Percentiles rank a stretch among this genome's conserved stretches.
phyloP scores from a whole-genome alignment of 2,888 invertebrate genomes.

The Andrena marginata region DNA sequence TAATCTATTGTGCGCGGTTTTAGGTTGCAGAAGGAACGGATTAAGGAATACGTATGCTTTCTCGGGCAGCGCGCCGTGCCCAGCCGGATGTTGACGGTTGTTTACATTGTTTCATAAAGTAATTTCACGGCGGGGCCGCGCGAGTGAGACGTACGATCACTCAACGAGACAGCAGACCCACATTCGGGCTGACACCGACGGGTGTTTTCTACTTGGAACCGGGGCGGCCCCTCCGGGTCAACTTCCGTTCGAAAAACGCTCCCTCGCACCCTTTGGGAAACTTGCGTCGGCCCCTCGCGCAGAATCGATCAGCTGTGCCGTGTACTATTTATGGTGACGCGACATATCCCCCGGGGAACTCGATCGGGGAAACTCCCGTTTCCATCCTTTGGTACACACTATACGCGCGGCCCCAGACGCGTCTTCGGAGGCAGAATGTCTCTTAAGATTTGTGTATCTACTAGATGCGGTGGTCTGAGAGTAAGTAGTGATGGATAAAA shows the following conservation, averaged over 20 bases:
- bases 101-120: conserved; percentile 30
- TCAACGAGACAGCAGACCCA: conserved; percentile 32
- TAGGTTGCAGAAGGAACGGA: background rate
- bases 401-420: background rate
- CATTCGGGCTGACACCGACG: conserved; percentile 6
- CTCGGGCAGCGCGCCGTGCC: background rate
- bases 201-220: conserved; percentile 20
- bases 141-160: conserved; percentile 29
- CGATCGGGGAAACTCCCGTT: conserved; percentile 21
- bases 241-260: conserved; percentile 45
- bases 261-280: conserved; percentile 28
- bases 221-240: conserved; percentile 16
- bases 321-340: conserved; percentile 34
- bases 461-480: too few species aligned
- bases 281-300: conserved; percentile 39
- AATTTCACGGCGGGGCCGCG: conserved; percentile 30
- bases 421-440: background rate
- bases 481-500: too few species aligned
- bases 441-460: too few species aligned
- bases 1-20: background rate
- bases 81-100: conserved; percentile 25
- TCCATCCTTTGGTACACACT: conserved; percentile 21
- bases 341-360: conserved; percentile 1
- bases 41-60: background rate
- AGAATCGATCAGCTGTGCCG: conserved; percentile 54